Conservation (phyloP, 2,888 invertebrate genomes). For the Rhopalosiphum nymphaeae region DNA sequence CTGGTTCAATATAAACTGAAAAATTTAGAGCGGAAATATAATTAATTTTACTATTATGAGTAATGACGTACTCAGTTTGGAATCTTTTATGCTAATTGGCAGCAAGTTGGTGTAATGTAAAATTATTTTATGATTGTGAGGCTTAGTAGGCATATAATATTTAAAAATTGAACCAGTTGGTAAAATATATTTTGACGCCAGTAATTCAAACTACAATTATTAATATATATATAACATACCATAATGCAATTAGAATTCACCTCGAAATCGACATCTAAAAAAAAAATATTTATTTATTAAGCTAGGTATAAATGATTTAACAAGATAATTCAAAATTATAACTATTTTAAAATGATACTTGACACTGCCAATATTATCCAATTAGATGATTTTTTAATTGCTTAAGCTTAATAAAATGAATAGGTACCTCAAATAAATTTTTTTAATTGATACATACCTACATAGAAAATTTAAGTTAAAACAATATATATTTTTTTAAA, state of each 20-base stretch:
- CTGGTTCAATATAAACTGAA: neutral
- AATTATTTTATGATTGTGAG: neutral
- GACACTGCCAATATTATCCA: neutral
- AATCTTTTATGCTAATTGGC: too few species aligned
- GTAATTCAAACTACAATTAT: neutral
- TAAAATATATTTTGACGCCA: neutral
- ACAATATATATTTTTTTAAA: neutral
- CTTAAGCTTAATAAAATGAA: neutral
- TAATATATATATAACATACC: constrained; percentile 31
- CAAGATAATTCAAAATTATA: neutral
- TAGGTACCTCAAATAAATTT: neutral
- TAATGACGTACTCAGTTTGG: too few species aligned
- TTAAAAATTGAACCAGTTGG: neutral
- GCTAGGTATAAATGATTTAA: neutral
- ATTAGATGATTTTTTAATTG: neutral
- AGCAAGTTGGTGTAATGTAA: neutral
- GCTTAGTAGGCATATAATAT: neutral
- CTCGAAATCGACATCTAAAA: constrained; percentile 49
- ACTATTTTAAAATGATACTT: neutral
- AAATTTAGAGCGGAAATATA: neutral
- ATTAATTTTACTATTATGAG: neutral
- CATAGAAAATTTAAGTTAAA: neutral
- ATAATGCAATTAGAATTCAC: constrained; percentile 53
- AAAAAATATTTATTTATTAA: neutral
- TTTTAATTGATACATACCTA: neutral